Conservation (phyloP, 1,140 invertebrate genomes). For the Dufourea novaeangliae region DNA sequence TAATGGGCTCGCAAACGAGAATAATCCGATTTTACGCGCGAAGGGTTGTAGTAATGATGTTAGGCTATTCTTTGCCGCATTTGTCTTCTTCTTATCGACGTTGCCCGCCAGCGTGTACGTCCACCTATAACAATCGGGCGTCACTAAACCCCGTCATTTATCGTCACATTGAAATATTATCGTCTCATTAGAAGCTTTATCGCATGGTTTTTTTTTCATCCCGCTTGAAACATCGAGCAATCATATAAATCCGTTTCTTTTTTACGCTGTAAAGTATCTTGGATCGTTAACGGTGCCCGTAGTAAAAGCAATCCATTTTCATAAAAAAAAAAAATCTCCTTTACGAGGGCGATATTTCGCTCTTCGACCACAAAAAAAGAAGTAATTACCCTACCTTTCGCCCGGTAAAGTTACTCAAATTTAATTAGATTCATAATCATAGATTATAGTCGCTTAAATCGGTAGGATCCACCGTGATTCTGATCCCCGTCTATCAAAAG, state of each 20-base stretch:
- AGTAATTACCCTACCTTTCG: not conserved
- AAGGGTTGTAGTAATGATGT: slow-evolving; percentile 60
- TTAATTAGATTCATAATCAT: slow-evolving; percentile 30
- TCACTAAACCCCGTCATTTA: not conserved
- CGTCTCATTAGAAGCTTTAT: not conserved
- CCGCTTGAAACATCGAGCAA: too few relatives aligned
- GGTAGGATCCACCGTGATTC: not conserved
- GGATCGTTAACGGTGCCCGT: not conserved
- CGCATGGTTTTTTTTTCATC: not conserved
- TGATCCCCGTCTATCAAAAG: not conserved
- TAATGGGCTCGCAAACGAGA: slow-evolving; percentile 62
- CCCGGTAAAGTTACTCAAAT: not conserved
- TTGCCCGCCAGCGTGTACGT: not conserved
- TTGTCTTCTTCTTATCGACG: slow-evolving; percentile 20
- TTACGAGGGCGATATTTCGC: not conserved
- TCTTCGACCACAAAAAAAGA: not conserved
- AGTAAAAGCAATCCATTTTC: not conserved
- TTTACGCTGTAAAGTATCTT: not conserved
- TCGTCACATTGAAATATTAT: not conserved
- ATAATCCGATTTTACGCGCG: slow-evolving; percentile 69
- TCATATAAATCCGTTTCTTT: not conserved
- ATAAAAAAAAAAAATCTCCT: not conserved
- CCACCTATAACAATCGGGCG: not conserved
- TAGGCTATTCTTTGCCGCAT: slow-evolving; percentile 46
- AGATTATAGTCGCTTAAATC: not conserved